Evolutionary conservation across 2,797 vertebrate genomes (phyloP).

Genomic region (Anguilla pacifica): DNA sequence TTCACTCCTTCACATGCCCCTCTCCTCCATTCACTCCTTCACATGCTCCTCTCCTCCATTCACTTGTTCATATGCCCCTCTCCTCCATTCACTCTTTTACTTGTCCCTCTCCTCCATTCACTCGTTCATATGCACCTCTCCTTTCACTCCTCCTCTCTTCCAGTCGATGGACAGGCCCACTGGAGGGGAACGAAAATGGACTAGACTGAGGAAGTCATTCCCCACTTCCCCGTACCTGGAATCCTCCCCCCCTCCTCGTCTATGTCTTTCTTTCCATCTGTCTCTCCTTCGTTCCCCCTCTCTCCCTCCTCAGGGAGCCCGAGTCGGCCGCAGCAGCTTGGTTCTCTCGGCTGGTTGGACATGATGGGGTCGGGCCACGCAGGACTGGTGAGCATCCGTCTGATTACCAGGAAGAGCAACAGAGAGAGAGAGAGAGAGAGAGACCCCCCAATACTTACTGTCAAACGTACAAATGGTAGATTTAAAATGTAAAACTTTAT

Average conservation of each 20-base stretch:
- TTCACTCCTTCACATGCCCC: too few relatives aligned
- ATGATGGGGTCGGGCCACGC: constrained; percentile 52
- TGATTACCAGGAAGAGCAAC: constrained; percentile 58
- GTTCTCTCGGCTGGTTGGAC: constrained; percentile 37
- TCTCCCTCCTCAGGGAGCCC: constrained; percentile 34
- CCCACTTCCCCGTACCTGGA: not conserved
- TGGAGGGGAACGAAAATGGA: constrained; percentile 21
- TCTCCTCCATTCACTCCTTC: too few relatives aligned
- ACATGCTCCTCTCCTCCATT: too few relatives aligned
- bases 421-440: not conserved
- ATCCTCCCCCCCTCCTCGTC: constrained; percentile 20
- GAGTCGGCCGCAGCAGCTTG: not conserved
- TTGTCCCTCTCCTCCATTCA: too few relatives aligned
- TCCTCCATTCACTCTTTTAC: too few relatives aligned
- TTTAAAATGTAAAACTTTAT: too few relatives aligned
- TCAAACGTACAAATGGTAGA: too few relatives aligned
- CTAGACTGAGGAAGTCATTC: not conserved
- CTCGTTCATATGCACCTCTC: not conserved
- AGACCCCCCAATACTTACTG: not conserved
- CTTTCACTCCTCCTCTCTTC: constrained; percentile 54
- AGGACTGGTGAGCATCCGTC: constrained; percentile 53
- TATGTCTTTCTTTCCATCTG: constrained; percentile 19
- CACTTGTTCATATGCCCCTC: too few relatives aligned
- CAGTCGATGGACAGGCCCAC: constrained; percentile 37
- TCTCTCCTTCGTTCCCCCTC: constrained; percentile 21